These are phyloP conservation scores for Dicrostonyx torquatus DNA, from an alignment of 2,797 vertebrate genomes.

Conservation along the genomic window DNA sequence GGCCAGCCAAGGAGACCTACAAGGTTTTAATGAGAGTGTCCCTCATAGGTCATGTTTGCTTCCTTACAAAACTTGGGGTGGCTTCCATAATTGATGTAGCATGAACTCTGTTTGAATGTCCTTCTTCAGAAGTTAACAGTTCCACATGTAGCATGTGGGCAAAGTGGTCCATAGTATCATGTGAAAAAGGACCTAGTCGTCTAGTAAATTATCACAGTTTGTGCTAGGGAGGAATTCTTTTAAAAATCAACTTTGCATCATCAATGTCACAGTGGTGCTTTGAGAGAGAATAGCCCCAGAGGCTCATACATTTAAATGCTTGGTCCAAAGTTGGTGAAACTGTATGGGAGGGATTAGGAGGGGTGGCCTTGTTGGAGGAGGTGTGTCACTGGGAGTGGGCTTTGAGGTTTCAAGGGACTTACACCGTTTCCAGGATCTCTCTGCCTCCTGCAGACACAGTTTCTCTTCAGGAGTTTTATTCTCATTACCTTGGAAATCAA, in stretches of 20 bases:
- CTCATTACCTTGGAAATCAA: background rate
- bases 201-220: background rate
- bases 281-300: background rate
- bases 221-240: background rate
- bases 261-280: background rate
- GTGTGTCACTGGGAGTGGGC: background rate
- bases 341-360: background rate
- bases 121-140: too few species aligned
- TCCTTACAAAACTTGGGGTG: background rate
- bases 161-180: background rate
- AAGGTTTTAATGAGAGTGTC: too few species aligned
- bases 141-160: too few species aligned
- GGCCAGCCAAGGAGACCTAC: too few species aligned
- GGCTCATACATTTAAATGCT: background rate
- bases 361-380: background rate
- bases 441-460: background rate
- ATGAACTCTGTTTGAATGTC: too few species aligned
- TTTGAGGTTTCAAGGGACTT: background rate
- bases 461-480: background rate
- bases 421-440: background rate
- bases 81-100: background rate
- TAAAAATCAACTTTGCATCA: background rate
- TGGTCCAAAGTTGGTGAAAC: background rate
- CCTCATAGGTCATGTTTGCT: background rate
- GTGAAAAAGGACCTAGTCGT: background rate